phyloP scores from a whole-genome alignment of 2,113 vertebrate genomes.

The Syngnathus floridae region DNA sequence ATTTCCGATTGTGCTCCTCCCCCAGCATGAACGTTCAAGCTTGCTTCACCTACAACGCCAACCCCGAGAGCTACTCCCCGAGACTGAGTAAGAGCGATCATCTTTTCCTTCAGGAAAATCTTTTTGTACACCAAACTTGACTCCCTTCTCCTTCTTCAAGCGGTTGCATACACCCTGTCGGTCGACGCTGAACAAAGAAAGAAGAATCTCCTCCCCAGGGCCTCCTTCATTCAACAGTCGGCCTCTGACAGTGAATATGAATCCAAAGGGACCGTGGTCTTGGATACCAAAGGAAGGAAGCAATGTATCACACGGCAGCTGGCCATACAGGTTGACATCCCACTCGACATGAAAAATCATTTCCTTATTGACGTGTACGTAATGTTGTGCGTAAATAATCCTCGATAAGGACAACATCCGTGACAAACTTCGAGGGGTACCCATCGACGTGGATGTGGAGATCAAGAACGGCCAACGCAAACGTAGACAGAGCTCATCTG shows the following conservation, averaged over 20 bases:
- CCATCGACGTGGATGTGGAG: slow-evolving; percentile 76
- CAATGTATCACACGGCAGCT: slow-evolving; percentile 68
- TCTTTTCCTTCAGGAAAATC: not conserved
- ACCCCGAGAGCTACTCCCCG: slow-evolving; percentile 72
- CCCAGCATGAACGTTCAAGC: slow-evolving; percentile 77
- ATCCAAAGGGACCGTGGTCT: slow-evolving; percentile 59
- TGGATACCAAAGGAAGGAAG: slow-evolving; percentile 66
- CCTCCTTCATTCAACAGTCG: slow-evolving; percentile 56
- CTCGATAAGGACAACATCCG: slow-evolving; percentile 76
- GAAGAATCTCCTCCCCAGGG: slow-evolving; percentile 68
- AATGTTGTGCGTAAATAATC: not conserved
- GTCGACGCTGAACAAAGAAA: slow-evolving; percentile 74
- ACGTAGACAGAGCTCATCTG: slow-evolving; percentile 66
- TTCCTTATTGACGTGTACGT: too few species aligned
- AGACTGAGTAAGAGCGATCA: slow-evolving; percentile 76
- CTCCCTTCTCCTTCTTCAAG: slow-evolving; percentile 49
- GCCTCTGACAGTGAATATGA: slow-evolving; percentile 37
- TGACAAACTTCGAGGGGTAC: slow-evolving; percentile 86
- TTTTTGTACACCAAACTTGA: not conserved
- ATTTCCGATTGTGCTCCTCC: slow-evolving; percentile 48
- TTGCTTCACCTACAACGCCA: slow-evolving; percentile 84
- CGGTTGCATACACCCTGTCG: slow-evolving; percentile 71
- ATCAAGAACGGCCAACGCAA: slow-evolving; percentile 68
- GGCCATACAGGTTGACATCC: slow-evolving; percentile 72
- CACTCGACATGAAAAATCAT: not conserved